Conservation (phyloP, 2,113 vertebrate species). For the Chelonoidis abingdonii region DNA sequence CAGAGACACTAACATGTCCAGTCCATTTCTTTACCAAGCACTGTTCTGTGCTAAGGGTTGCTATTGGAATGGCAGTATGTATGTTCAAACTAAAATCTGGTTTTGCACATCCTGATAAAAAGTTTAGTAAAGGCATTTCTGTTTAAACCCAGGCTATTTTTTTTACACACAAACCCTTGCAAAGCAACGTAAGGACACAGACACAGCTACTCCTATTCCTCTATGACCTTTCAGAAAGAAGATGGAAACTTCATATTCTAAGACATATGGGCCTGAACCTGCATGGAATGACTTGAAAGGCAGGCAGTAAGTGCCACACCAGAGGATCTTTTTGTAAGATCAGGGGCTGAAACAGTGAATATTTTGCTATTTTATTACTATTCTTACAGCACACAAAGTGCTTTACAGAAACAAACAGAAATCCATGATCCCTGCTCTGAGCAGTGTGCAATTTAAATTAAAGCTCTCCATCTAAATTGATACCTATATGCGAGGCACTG, state of each 20-base stretch:
- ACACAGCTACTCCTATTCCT: neutral
- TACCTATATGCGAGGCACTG: neutral
- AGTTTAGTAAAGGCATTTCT: neutral
- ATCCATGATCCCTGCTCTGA: neutral
- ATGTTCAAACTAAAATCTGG: neutral
- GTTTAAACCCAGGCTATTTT: neutral
- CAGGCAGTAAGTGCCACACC: constrained; percentile 7
- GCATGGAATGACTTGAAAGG: constrained; percentile 15
- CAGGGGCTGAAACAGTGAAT: neutral
- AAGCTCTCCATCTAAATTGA: neutral
- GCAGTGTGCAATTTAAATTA: neutral
- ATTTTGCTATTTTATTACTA: neutral
- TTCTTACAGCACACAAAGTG: neutral
- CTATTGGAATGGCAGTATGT: neutral
- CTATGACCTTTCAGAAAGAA: neutral
- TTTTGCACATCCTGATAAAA: neutral
- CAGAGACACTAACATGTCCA: fast-evolving
- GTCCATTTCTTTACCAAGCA: neutral
- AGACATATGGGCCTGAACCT: neutral
- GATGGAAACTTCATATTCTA: neutral
- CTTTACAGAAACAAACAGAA: neutral
- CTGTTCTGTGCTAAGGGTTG: neutral
- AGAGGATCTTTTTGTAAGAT: constrained; percentile 1
- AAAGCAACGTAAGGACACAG: neutral
- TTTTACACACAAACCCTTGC: neutral